These are phyloP conservation scores for Delphinus delphis DNA, from an alignment of 2,113 vertebrate genomes.

Conservation along the genomic window DNA sequence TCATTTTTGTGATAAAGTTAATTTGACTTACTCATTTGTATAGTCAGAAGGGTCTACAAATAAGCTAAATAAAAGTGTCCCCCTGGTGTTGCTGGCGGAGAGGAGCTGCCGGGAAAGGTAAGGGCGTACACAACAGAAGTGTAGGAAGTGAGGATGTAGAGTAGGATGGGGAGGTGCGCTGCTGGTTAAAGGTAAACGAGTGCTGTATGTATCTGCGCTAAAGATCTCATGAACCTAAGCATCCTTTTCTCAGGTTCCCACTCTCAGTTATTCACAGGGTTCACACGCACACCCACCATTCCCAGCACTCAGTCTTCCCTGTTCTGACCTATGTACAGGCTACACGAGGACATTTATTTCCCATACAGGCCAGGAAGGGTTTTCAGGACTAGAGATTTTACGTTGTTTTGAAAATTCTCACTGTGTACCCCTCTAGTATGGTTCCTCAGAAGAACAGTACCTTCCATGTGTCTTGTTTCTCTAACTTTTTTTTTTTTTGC, in stretches of 20 bases:
- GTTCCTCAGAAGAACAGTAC: neutral
- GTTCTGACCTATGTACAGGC: neutral
- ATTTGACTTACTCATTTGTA: neutral
- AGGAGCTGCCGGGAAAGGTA: neutral
- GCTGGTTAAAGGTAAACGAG: neutral
- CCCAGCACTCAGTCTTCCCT: neutral
- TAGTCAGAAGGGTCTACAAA: neutral
- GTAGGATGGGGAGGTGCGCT: neutral
- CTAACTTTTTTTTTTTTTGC: neutral
- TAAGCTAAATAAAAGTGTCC: neutral
- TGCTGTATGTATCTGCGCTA: neutral
- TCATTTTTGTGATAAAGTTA: neutral
- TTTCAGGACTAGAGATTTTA: neutral
- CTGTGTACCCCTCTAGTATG: neutral
- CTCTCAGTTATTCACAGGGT: neutral
- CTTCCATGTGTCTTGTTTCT: neutral
- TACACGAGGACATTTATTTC: neutral
- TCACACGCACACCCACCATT: neutral
- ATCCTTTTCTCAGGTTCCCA: neutral
- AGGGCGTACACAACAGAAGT: neutral
- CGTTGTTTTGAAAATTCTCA: neutral
- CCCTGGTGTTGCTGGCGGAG: neutral
- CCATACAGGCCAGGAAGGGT: neutral
- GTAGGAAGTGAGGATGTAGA: neutral
- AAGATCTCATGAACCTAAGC: neutral